phyloP scores from a whole-genome alignment of 1,140 invertebrate species.

The Zaprionus tsacasi region DNA sequence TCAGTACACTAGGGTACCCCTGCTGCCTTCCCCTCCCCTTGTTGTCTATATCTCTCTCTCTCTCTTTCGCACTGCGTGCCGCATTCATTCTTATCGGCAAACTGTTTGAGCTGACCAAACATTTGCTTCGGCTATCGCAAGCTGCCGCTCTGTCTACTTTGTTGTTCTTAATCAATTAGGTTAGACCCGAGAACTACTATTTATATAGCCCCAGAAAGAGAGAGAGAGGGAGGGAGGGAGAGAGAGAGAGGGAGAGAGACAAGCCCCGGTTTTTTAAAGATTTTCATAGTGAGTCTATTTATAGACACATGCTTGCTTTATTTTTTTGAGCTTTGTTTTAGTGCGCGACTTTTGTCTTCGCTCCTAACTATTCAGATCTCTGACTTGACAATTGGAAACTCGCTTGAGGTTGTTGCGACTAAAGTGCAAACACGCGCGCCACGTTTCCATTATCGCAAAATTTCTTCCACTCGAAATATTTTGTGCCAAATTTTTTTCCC shows the following conservation, averaged over 20 bases:
- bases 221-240: neutral
- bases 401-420: conserved; percentile 27
- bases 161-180: conserved; percentile 40
- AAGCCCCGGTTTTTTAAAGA: conserved; percentile 1
- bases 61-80: neutral
- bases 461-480: conserved; percentile 34
- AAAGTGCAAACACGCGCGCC: conserved; percentile 76
- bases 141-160: conserved; percentile 16
- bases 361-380: neutral
- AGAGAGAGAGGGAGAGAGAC: neutral
- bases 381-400: conserved; percentile 5
- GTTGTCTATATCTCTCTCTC: neutral
- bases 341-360: neutral
- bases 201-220: conserved; percentile 7
- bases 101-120: conserved; percentile 34
- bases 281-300: neutral
- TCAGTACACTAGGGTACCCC: neutral
- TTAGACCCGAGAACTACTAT: conserved; percentile 27
- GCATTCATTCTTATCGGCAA: conserved; percentile 18
- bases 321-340: neutral
- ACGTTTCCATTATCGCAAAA: conserved; percentile 51
- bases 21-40: neutral
- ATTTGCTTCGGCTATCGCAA: conserved; percentile 26
- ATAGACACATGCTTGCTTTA: neutral
- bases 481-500: conserved; percentile 38